Percentiles rank a stretch among this genome's conserved stretches.
Conservation (phyloP, 2,797 vertebrate genomes). For the Anguilla obscura region DNA sequence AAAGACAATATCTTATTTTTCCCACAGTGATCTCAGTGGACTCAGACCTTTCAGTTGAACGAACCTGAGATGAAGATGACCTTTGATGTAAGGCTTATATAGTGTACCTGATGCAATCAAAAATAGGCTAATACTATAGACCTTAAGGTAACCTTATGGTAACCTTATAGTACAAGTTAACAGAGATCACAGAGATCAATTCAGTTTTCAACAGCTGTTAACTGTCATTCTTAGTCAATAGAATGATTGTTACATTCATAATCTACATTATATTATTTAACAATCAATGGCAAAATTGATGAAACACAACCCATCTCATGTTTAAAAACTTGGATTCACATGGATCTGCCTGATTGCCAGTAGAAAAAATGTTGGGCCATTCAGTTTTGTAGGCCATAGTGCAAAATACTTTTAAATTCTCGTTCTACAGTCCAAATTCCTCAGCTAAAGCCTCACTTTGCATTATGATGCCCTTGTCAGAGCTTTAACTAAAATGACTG, state of each 20-base stretch:
- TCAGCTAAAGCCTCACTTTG: neutral
- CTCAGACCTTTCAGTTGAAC: neutral
- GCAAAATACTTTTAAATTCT: neutral
- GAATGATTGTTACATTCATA: neutral
- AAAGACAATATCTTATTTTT: neutral
- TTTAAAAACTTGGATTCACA: neutral
- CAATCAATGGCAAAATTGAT: neutral
- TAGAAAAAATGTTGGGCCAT: neutral
- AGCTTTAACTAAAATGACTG: neutral
- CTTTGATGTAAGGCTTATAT: neutral
- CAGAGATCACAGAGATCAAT: neutral
- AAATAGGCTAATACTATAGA: no score
- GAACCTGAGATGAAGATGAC: neutral
- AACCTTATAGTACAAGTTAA: neutral
- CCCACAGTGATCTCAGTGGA: neutral
- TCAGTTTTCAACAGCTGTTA: neutral
- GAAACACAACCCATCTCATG: neutral
- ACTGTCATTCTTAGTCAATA: neutral
- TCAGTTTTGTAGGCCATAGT: neutral
- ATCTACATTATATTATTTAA: neutral
- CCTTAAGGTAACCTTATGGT: neutral
- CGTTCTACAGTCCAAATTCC: neutral
- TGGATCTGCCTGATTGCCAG: neutral
- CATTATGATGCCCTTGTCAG: neutral
- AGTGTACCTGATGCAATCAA: neutral